Conservation (phyloP, 53 echinoderm and acorn worm species). For the Apostichopus leukothele region DNA sequence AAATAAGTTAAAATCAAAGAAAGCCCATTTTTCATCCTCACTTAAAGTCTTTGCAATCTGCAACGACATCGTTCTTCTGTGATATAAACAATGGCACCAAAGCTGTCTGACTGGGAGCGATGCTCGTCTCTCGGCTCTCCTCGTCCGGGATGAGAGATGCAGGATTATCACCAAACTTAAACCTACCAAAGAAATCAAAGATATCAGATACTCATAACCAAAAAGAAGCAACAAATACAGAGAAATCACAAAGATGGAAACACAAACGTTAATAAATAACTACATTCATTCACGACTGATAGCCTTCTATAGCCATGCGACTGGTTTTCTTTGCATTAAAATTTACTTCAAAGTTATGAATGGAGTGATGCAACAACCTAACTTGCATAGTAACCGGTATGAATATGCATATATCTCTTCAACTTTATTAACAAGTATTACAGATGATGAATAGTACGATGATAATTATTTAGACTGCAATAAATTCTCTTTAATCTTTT, state of each 20-base stretch:
- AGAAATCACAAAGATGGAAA: not conserved
- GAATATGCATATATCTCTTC: no score
- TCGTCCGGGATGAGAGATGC: conserved; percentile 7
- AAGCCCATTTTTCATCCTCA: not conserved
- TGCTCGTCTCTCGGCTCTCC: conserved; percentile 13
- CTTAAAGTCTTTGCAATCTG: conserved; percentile 18
- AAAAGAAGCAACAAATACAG: not conserved
- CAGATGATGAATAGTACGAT: no score
- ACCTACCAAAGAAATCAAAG: not conserved
- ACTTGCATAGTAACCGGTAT: no score
- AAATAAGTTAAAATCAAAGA: no score
- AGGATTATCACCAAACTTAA: not conserved
- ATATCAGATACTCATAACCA: not conserved
- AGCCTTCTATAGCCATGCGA: no score
- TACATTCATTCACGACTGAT: no score
- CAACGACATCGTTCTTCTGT: not conserved
- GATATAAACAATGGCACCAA: conserved; percentile 52
- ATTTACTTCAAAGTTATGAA: no score
- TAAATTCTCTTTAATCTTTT: no score
- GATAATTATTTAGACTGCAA: no score
- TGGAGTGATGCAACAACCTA: no score
- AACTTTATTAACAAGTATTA: no score
- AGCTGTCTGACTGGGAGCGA: conserved; percentile 85
- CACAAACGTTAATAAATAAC: not conserved
- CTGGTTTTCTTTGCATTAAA: no score